Percentiles rank a stretch among this genome's conserved stretches.
phyloP scores from a whole-genome alignment of 2,113 vertebrate genomes.

The Hippoglossus stenolepis region DNA sequence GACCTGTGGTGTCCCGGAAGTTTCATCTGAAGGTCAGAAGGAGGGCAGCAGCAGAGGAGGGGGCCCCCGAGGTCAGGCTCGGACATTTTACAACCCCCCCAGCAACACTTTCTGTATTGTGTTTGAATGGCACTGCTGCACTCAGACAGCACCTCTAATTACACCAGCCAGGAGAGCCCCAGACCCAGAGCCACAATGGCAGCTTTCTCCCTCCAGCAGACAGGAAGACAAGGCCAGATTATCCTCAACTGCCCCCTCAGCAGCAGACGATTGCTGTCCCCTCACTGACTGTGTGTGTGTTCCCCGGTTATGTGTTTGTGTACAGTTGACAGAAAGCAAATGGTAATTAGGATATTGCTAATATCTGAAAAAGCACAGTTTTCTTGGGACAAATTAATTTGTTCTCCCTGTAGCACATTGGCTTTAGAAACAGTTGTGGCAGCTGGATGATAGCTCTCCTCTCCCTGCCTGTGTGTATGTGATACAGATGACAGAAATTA shows the following conservation, averaged over 20 bases:
- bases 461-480: too few species aligned
- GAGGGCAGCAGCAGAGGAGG: slow-evolving; percentile 46
- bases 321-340: slow-evolving; percentile 3
- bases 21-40: slow-evolving; percentile 46
- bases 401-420: too few species aligned
- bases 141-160: slow-evolving; percentile 50
- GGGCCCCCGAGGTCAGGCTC: slow-evolving; percentile 30
- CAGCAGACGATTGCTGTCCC: slow-evolving; percentile 9
- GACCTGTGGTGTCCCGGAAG: slow-evolving; percentile 25
- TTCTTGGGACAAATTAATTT: background rate
- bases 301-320: background rate
- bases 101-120: slow-evolving; percentile 50
- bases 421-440: too few species aligned
- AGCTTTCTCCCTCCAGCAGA: slow-evolving; percentile 27
- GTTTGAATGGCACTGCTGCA: slow-evolving; percentile 16
- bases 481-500: too few species aligned
- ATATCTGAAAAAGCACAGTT: background rate
- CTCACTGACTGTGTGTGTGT: background rate
- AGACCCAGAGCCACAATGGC: slow-evolving; percentile 30
- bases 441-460: too few species aligned
- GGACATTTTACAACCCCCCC: slow-evolving; percentile 48
- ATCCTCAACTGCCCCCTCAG: slow-evolving; percentile 14
- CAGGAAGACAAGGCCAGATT: slow-evolving; percentile 34
- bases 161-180: slow-evolving; percentile 32
- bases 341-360: too few species aligned